These are phyloP conservation scores for Phocoena phocoena DNA, from an alignment of 2,113 vertebrate genomes.

Conservation along the genomic window DNA sequence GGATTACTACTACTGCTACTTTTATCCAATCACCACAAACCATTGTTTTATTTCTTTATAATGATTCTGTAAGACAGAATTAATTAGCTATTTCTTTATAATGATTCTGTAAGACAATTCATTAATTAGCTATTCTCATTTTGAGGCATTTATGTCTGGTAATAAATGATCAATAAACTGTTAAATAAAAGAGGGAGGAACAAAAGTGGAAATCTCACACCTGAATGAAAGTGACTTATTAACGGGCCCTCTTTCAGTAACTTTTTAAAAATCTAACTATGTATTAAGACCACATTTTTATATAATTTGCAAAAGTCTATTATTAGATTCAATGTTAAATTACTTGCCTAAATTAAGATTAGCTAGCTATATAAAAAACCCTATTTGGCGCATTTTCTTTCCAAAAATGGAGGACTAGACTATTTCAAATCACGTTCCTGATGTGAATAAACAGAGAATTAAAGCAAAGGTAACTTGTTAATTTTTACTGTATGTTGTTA, in stretches of 20 bases:
- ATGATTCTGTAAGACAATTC: neutral
- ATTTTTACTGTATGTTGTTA: neutral
- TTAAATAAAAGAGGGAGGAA: neutral
- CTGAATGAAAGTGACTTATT: neutral
- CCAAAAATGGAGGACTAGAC: neutral
- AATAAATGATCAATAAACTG: neutral
- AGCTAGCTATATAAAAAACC: neutral
- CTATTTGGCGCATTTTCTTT: neutral
- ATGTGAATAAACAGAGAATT: neutral
- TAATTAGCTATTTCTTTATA: neutral
- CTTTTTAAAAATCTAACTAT: neutral
- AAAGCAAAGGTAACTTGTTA: neutral
- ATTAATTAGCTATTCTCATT: neutral
- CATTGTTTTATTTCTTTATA: neutral
- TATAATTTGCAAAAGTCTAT: neutral
- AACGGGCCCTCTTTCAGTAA: neutral
- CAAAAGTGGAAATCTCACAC: neutral
- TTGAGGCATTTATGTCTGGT: neutral
- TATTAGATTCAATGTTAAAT: neutral
- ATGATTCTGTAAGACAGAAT: neutral
- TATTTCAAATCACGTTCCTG: neutral
- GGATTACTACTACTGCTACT: neutral
- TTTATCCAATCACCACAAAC: neutral
- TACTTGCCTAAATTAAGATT: neutral
- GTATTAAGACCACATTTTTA: neutral